phyloP scores from a whole-genome alignment of 2,797 vertebrate genomes.

The Spondyliosoma cantharus region DNA sequence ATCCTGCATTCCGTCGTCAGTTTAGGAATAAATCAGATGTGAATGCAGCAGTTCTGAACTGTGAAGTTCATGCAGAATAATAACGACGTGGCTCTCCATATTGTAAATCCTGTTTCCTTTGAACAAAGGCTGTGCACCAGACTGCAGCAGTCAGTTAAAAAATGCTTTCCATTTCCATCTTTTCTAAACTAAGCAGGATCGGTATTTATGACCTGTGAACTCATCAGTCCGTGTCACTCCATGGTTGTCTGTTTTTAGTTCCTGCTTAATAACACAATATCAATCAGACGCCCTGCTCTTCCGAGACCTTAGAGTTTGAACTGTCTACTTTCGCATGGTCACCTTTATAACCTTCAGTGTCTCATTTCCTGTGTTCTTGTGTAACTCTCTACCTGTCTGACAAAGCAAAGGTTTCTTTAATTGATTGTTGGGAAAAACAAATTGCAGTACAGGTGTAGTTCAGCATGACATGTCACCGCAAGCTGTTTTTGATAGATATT shows the following conservation, averaged over 20 bases:
- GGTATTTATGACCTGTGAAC: background rate
- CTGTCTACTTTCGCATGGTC: too few species aligned
- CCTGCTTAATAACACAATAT: background rate
- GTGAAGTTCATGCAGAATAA: slow-evolving; percentile 49
- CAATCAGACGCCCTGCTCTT: slow-evolving; percentile 2
- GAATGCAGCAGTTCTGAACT: slow-evolving; percentile 43
- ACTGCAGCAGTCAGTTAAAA: slow-evolving; percentile 8
- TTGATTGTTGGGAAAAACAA: background rate
- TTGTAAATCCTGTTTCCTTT: slow-evolving; percentile 34
- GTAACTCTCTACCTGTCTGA: background rate
- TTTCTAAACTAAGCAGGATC: slow-evolving; percentile 21
- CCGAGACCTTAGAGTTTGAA: background rate
- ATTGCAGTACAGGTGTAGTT: background rate
- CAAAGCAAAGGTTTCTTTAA: slow-evolving; percentile 9
- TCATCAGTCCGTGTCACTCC: background rate
- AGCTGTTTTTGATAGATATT: slow-evolving; percentile 28
- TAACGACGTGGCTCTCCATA: slow-evolving; percentile 48
- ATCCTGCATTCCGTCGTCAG: slow-evolving; percentile 20
- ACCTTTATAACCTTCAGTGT: background rate
- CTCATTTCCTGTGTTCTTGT: slow-evolving; percentile 1
- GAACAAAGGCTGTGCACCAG: slow-evolving; percentile 18
- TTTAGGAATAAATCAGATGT: slow-evolving; percentile 55
- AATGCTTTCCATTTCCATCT: slow-evolving; percentile 4
- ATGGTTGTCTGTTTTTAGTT: background rate
- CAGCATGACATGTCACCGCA: slow-evolving; percentile 21